Evolutionary conservation across 1,140 invertebrate genomes (phyloP).

Genomic region (Drusus annulatus): DNA sequence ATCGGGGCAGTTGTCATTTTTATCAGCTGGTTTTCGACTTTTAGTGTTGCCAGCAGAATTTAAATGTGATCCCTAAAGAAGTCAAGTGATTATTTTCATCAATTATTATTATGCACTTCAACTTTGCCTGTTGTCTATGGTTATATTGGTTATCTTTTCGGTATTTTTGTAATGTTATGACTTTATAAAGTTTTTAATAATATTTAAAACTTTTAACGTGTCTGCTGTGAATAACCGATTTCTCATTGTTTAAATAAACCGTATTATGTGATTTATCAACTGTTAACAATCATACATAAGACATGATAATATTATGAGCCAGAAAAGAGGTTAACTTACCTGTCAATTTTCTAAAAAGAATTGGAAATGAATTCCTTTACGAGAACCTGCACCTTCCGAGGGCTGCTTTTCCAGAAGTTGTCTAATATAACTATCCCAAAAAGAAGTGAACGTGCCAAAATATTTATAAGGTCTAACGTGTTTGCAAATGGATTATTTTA

Average conservation of each 20-base stretch:
- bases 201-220: not conserved
- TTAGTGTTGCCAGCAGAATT: too few relatives aligned
- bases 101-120: too few relatives aligned
- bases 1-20: conserved; percentile 14
- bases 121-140: not conserved
- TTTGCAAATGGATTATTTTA: conserved; percentile 19
- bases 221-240: not conserved
- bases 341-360: conserved; percentile 33
- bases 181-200: not conserved
- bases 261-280: not conserved
- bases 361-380: conserved; percentile 26
- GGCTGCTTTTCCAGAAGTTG: conserved; percentile 6
- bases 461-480: conserved; percentile 25
- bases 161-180: conserved; percentile 10
- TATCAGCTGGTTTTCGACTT: not conserved
- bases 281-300: not conserved
- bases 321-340: conserved; percentile 18
- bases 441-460: conserved; percentile 8
- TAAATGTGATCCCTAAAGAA: too few relatives aligned
- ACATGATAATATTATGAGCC: not conserved
- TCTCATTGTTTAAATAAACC: not conserved
- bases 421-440: conserved; percentile 14
- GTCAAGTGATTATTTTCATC: too few relatives aligned
- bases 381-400: not conserved
- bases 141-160: not conserved